phyloP scores from a whole-genome alignment of 2,113 vertebrate genomes.

The Onychostoma macrolepis region DNA sequence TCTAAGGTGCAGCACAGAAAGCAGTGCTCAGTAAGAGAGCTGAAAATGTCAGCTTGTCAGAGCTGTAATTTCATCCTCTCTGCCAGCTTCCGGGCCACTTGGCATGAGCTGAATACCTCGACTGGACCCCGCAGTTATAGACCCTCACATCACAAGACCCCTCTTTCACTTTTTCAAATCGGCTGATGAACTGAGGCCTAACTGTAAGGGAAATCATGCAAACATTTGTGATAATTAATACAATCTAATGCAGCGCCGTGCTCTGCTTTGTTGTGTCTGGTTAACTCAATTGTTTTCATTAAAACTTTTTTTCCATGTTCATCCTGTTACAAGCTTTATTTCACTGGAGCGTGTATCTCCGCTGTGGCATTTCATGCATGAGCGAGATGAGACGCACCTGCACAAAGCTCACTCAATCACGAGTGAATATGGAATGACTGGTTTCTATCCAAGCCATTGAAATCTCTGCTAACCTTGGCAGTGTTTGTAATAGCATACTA shows the following conservation, averaged over 20 bases:
- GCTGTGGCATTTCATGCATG: conserved; percentile 24
- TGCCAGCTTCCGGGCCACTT: conserved; percentile 63
- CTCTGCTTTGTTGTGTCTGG: not conserved
- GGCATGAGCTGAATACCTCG: conserved; percentile 58
- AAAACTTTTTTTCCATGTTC: not conserved
- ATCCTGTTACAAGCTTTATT: conserved; percentile 14
- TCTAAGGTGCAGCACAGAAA: conserved; percentile 8
- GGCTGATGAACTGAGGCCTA: not conserved
- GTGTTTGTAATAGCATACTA: not conserved
- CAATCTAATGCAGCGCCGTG: not conserved
- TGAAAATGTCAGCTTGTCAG: conserved; percentile 60
- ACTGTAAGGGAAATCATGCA: not conserved
- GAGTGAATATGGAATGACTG: not conserved
- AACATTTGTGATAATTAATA: not conserved
- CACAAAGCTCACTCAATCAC: not conserved
- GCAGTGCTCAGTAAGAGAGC: conserved; percentile 19
- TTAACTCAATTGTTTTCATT: not conserved
- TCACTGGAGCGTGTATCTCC: not conserved
- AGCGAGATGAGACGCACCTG: not conserved
- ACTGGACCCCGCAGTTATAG: conserved; percentile 35
- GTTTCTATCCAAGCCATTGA: not conserved
- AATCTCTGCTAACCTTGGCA: not conserved
- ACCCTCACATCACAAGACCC: conserved; percentile 38
- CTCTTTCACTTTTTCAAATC: conserved; percentile 35
- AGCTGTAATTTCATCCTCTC: conserved; percentile 62